Conservation (phyloP, 2,113 vertebrate genomes). For the Boleophthalmus pectinirostris region DNA sequence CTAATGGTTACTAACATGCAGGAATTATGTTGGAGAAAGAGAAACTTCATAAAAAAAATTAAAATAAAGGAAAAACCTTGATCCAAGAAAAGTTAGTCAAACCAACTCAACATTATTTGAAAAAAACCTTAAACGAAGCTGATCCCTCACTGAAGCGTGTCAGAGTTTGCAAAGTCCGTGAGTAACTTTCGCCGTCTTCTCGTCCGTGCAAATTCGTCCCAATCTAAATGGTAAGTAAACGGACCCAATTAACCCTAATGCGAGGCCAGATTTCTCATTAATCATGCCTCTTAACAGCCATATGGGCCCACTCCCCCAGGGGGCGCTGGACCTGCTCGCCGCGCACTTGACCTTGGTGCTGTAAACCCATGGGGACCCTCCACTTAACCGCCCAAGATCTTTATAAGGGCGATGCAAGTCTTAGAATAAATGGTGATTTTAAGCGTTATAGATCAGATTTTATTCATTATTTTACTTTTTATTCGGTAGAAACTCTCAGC, state of each 20-base stretch:
- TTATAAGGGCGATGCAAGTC: not conserved
- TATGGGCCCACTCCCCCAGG: conserved; percentile 50
- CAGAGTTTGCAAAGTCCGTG: not conserved
- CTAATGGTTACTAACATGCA: no score
- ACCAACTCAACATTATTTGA: no score
- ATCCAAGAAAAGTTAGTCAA: no score
- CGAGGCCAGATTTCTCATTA: conserved; percentile 56
- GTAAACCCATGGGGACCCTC: conserved; percentile 20
- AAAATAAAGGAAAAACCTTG: no score
- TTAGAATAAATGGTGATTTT: not conserved
- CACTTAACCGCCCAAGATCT: conserved; percentile 23
- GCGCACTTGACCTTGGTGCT: conserved; percentile 55
- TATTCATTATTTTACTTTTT: not conserved
- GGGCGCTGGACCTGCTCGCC: conserved; percentile 46
- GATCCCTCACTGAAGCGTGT: not conserved
- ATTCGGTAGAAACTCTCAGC: not conserved
- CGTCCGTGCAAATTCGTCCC: conserved; percentile 20
- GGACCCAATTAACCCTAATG: conserved; percentile 56
- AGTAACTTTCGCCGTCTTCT: conserved; percentile 30
- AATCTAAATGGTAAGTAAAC: conserved; percentile 34
- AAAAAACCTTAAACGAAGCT: not conserved
- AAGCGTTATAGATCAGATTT: not conserved
- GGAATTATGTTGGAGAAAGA: no score
- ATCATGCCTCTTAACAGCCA: conserved; percentile 53
- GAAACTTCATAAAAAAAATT: not conserved